Evolutionary conservation across 2,888 invertebrate species (phyloP).

Genomic region (Ormyrus nitidulus): DNA sequence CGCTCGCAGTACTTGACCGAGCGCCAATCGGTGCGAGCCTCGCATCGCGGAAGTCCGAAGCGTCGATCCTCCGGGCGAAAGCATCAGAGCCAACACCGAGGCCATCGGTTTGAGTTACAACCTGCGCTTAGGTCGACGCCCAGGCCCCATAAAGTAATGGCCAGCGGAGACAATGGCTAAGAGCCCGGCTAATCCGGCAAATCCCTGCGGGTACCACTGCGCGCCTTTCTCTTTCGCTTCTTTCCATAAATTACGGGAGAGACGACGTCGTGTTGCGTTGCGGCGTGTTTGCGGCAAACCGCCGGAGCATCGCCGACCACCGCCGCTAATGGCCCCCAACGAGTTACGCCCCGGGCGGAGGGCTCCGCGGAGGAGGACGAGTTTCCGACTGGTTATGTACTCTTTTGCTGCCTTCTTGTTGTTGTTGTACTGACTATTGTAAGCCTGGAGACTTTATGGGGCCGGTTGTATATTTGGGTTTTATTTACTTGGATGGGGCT

Average conservation of each 20-base stretch:
- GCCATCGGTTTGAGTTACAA: conserved; percentile 36
- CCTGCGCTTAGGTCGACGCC: conserved; percentile 35
- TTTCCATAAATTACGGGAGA: conserved; percentile 37
- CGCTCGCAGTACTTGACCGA: conserved; percentile 33
- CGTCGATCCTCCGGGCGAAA: conserved; percentile 2
- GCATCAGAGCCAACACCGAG: conserved; percentile 31
- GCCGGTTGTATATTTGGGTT: no score
- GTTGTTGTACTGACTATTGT: no score
- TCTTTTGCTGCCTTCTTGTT: no score
- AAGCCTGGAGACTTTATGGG: no score
- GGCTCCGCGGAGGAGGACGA: not conserved
- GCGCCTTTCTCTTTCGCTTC: not conserved
- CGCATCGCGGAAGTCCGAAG: no score
- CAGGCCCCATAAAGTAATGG: conserved; percentile 46
- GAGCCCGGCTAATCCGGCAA: conserved; percentile 33
- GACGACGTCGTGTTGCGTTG: not conserved
- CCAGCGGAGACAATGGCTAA: not conserved
- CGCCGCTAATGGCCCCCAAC: conserved; percentile 48
- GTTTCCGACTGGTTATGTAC: no score
- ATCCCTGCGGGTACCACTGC: conserved; percentile 37
- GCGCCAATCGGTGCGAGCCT: conserved; percentile 31
- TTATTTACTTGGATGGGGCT: no score
- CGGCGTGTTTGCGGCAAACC: conserved; percentile 44
- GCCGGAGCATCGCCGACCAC: conserved; percentile 13
- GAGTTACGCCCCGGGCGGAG: conserved; percentile 39